These are phyloP conservation scores for Megaceryle alcyon DNA, from an alignment of 2,797 vertebrate species.

Conservation along the genomic window DNA sequence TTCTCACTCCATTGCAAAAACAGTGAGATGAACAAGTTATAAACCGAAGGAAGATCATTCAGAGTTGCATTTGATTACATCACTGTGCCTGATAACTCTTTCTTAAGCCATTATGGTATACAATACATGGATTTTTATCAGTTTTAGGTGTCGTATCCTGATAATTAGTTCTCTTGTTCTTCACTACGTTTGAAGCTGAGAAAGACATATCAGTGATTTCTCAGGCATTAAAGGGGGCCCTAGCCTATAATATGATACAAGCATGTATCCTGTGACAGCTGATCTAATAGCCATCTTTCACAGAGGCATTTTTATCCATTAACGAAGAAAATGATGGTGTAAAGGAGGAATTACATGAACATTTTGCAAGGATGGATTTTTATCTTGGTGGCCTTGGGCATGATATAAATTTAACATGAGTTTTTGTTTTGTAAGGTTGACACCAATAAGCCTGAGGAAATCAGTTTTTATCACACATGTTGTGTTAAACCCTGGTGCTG, in stretches of 20 bases:
- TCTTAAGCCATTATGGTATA: neutral
- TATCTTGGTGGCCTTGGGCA: neutral
- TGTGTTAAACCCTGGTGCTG: neutral
- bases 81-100: neutral
- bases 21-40: neutral
- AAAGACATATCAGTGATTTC: neutral
- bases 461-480: neutral
- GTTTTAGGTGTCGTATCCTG: neutral
- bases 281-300: neutral
- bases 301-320: neutral
- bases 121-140: neutral
- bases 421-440: conserved; percentile 15
- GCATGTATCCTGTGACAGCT: neutral
- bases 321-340: neutral
- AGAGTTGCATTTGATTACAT: neutral
- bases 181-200: neutral
- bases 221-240: neutral
- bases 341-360: neutral
- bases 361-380: neutral
- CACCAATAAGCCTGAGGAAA: neutral
- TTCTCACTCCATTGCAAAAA: neutral
- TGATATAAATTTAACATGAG: neutral
- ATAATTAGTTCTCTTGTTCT: neutral
- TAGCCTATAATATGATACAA: neutral
- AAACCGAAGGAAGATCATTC: neutral